These are phyloP conservation scores for Acleris emargana DNA, from an alignment of 2,888 invertebrate genomes.

Conservation along the genomic window DNA sequence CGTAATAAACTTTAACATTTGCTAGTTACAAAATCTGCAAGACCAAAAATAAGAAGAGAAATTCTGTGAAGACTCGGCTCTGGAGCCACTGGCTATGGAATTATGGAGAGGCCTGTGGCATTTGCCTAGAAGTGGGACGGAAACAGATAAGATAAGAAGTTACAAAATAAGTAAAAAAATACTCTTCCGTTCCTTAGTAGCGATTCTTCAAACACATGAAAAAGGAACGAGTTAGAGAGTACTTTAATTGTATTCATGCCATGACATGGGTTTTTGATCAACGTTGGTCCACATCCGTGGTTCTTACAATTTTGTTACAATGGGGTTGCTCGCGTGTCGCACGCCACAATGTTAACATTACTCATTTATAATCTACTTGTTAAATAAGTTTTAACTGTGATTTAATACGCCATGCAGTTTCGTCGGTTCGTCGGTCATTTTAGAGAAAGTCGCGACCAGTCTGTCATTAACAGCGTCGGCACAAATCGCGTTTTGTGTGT, in stretches of 20 bases:
- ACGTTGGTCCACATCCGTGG: not conserved
- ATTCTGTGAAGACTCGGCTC: too few species aligned
- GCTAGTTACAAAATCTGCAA: too few species aligned
- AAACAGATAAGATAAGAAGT: too few species aligned
- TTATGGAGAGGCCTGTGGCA: too few species aligned
- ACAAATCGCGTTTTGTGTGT: constrained; percentile 5
- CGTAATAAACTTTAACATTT: too few species aligned
- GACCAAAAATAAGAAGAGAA: too few species aligned
- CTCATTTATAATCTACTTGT: not conserved
- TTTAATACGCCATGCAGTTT: constrained; percentile 6
- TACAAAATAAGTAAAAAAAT: too few species aligned
- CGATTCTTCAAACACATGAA: too few species aligned
- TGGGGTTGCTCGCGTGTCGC: not conserved
- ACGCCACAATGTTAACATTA: not conserved
- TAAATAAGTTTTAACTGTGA: constrained; percentile 1
- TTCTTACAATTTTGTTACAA: not conserved
- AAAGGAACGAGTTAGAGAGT: too few species aligned
- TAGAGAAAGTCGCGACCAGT: constrained; percentile 24
- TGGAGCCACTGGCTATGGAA: too few species aligned
- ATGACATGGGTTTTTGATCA: not conserved
- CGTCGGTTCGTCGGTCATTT: constrained; percentile 1
- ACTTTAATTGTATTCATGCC: not conserved
- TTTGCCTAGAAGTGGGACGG: too few species aligned
- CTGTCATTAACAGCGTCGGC: constrained; percentile 14
- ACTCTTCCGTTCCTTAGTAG: too few species aligned